Evolutionary conservation across 2,113 vertebrate species (phyloP).

Genomic region (Larimichthys crocea): DNA sequence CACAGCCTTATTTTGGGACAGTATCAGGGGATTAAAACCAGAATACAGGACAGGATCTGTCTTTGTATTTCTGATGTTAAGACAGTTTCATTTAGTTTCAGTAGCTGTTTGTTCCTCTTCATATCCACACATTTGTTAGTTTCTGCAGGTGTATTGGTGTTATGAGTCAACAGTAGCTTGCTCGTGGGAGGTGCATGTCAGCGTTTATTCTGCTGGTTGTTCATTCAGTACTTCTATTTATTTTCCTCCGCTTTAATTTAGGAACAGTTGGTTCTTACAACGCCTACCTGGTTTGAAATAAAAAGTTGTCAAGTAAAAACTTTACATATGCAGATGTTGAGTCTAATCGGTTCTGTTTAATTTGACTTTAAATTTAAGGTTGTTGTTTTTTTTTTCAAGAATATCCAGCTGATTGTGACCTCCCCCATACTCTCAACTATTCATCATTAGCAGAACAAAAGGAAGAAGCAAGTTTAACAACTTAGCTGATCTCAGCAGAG

Average conservation of each 20-base stretch:
- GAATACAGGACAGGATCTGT: constrained; percentile 58
- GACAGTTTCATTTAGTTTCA: constrained; percentile 53
- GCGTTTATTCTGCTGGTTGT: constrained; percentile 20
- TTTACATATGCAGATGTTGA: background rate
- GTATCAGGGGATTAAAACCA: constrained; percentile 78
- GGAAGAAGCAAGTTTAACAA: constrained; percentile 8
- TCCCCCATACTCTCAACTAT: constrained; percentile 25
- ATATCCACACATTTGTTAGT: constrained; percentile 44
- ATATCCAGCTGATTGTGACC: constrained; percentile 49
- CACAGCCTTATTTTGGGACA: constrained; percentile 86
- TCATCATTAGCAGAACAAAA: constrained; percentile 38
- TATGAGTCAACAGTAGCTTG: constrained; percentile 25
- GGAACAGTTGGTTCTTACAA: background rate
- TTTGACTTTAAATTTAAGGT: constrained; percentile 27
- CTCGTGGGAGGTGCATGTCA: constrained; percentile 32
- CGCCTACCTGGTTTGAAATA: background rate
- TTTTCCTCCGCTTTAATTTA: constrained; percentile 2
- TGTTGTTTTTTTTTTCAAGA: background rate
- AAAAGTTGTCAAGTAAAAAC: background rate
- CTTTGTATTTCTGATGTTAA: constrained; percentile 39
- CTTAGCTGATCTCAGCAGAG: constrained; percentile 46
- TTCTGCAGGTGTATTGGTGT: constrained; percentile 2
- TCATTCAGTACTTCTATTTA: constrained; percentile 16
- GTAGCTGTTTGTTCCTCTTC: constrained; percentile 38
- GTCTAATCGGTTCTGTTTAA: constrained; percentile 27